These are phyloP conservation scores for Lagocephalus sceleratus DNA, from an alignment of 2,797 vertebrate genomes.

Conservation along the genomic window DNA sequence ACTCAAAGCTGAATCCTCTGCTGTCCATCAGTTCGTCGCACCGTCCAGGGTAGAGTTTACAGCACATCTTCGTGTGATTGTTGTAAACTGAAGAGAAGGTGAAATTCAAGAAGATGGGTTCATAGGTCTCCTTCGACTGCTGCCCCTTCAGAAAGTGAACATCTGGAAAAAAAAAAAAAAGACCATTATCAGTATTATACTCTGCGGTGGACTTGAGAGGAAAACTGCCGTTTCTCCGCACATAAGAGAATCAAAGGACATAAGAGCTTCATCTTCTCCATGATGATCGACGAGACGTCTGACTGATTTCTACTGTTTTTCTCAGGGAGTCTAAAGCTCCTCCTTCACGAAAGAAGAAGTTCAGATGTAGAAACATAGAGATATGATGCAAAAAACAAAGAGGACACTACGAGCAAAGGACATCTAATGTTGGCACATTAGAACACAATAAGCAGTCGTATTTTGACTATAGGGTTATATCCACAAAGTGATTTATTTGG, in stretches of 20 bases:
- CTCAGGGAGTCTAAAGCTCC: conserved; percentile 19
- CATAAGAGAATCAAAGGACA: conserved; percentile 57
- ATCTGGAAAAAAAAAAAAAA: conserved; percentile 61
- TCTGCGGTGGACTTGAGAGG: not conserved
- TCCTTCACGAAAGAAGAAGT: conserved; percentile 49
- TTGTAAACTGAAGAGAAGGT: conserved; percentile 58
- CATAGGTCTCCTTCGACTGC: conserved; percentile 37
- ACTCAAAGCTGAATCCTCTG: conserved; percentile 35
- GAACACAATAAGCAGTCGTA: not conserved
- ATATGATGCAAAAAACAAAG: too few relatives aligned
- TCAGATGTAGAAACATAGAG: not conserved
- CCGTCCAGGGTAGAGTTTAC: conserved; percentile 45
- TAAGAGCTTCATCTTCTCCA: conserved; percentile 61
- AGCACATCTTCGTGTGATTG: conserved; percentile 57
- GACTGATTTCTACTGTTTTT: conserved; percentile 11
- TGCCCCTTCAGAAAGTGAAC: conserved; percentile 42
- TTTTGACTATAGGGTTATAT: not conserved
- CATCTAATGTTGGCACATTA: not conserved
- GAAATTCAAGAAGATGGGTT: conserved; percentile 56
- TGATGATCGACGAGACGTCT: conserved; percentile 4
- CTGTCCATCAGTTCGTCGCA: conserved; percentile 62
- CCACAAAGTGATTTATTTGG: conserved; percentile 72
- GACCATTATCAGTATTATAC: not conserved
- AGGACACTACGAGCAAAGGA: not conserved
- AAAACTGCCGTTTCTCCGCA: conserved; percentile 22